Percentiles rank a stretch among this genome's conserved stretches.
Conservation (phyloP, 2,888 invertebrate genomes). For the Leucania comma region DNA sequence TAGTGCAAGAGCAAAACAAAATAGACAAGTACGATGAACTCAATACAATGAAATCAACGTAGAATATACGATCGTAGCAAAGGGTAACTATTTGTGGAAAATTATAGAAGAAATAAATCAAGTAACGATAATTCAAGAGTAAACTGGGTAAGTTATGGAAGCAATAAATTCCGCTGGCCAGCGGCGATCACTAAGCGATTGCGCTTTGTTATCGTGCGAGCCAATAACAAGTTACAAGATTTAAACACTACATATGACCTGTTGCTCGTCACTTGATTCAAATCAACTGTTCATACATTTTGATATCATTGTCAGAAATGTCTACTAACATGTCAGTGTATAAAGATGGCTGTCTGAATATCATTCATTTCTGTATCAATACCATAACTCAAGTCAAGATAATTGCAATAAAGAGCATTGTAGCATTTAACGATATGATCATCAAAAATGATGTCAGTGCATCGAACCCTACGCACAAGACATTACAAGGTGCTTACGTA, state of each 20-base stretch:
- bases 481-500: constrained; percentile 83
- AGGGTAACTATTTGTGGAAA: constrained; percentile 63
- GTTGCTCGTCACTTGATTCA: constrained; percentile 36
- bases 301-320: constrained; percentile 38
- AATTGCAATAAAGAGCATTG: constrained; percentile 37
- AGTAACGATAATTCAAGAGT: constrained; percentile 67
- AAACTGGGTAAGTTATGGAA: constrained; percentile 68
- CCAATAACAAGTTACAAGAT: constrained; percentile 54
- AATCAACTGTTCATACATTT: constrained; percentile 19
- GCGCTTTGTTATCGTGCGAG: constrained; percentile 65
- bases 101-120: constrained; percentile 67
- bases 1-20: constrained; percentile 67
- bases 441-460: constrained; percentile 75
- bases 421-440: constrained; percentile 55
- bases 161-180: constrained; percentile 69
- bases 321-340: constrained; percentile 20
- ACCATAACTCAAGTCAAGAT: constrained; percentile 39
- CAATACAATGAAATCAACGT: constrained; percentile 58
- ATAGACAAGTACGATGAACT: constrained; percentile 74
- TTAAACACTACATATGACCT: constrained; percentile 43
- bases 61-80: constrained; percentile 55
- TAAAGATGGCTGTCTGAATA: constrained; percentile 14
- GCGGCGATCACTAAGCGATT: constrained; percentile 67
- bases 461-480: constrained; percentile 80
- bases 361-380: constrained; percentile 20